These are phyloP conservation scores for Scaeva pyrastri DNA, from an alignment of 2,888 invertebrate genomes.

Conservation along the genomic window DNA sequence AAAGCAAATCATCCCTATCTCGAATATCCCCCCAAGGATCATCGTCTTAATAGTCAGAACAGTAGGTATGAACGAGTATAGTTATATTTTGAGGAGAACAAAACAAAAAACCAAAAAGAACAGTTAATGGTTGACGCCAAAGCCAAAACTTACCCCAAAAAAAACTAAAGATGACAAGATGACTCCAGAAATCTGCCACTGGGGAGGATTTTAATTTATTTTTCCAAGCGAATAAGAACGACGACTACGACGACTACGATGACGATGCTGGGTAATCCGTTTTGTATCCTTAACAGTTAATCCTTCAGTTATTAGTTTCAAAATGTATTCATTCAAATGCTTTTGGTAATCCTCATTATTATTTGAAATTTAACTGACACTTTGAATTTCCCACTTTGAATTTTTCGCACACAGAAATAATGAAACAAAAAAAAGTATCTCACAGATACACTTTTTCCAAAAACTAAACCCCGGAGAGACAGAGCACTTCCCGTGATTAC, in stretches of 20 bases:
- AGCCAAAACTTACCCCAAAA: slow-evolving; percentile 63
- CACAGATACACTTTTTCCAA: slow-evolving; percentile 25
- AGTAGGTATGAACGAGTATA: neutral
- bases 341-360: slow-evolving; percentile 39
- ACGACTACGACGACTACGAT: neutral
- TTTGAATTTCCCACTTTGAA: slow-evolving; percentile 15
- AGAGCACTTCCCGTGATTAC: slow-evolving; percentile 65
- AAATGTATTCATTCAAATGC: slow-evolving; percentile 35
- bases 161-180: slow-evolving; percentile 39
- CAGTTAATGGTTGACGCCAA: slow-evolving; percentile 46
- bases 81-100: neutral
- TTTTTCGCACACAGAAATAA: neutral
- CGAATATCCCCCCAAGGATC: slow-evolving; percentile 24
- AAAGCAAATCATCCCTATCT: slow-evolving; percentile 1
- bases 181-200: neutral
- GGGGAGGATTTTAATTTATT: slow-evolving; percentile 10
- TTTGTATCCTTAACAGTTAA: slow-evolving; percentile 70
- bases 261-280: slow-evolving; percentile 53
- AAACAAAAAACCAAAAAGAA: slow-evolving; percentile 32
- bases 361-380: slow-evolving; percentile 30
- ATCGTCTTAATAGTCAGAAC: slow-evolving; percentile 51
- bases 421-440: slow-evolving; percentile 8
- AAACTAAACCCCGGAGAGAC: slow-evolving; percentile 3
- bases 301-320: slow-evolving; percentile 65
- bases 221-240: slow-evolving; percentile 35